Evolutionary conservation across 35 echinoderm and acorn worm genomes (phyloP).

Genomic region (Amphiura filiformis): DNA sequence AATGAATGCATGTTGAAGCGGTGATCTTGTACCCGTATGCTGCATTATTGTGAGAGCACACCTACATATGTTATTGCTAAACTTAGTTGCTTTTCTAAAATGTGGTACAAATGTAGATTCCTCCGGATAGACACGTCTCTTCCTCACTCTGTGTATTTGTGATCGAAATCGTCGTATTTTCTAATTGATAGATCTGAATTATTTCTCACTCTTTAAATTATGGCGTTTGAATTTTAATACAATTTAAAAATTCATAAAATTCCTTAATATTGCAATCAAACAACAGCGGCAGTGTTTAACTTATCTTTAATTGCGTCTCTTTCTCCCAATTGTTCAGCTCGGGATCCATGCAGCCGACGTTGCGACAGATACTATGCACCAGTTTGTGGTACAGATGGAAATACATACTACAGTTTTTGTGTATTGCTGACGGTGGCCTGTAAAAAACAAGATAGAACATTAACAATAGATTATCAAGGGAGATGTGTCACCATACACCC

Average conservation of each 20-base stretch:
- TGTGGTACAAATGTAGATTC: neutral
- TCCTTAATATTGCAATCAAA: no score
- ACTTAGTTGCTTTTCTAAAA: neutral
- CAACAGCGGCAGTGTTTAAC: no score
- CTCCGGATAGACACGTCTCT: no score
- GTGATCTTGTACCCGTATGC: neutral
- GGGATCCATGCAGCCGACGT: slow-evolving; percentile 41
- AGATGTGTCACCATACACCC: slow-evolving; percentile 3
- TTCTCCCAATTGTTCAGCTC: slow-evolving; percentile 19
- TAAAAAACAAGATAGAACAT: slow-evolving; percentile 37
- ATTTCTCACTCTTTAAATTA: no score
- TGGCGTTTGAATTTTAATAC: no score
- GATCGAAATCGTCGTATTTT: no score
- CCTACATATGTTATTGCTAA: no score
- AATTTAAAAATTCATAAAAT: no score
- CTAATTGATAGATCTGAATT: no score
- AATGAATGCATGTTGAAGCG: no score
- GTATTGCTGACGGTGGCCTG: slow-evolving; percentile 56
- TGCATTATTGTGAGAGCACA: no score
- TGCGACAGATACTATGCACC: slow-evolving; percentile 56
- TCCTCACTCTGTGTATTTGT: no score
- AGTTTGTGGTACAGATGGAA: slow-evolving; percentile 70
- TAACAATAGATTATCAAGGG: slow-evolving; percentile 45
- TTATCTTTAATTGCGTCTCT: neutral
- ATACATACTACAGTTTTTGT: slow-evolving; percentile 62